Conservation (phyloP, 2,113 vertebrate genomes). For the Boulengeromyrus knoepffleri region DNA sequence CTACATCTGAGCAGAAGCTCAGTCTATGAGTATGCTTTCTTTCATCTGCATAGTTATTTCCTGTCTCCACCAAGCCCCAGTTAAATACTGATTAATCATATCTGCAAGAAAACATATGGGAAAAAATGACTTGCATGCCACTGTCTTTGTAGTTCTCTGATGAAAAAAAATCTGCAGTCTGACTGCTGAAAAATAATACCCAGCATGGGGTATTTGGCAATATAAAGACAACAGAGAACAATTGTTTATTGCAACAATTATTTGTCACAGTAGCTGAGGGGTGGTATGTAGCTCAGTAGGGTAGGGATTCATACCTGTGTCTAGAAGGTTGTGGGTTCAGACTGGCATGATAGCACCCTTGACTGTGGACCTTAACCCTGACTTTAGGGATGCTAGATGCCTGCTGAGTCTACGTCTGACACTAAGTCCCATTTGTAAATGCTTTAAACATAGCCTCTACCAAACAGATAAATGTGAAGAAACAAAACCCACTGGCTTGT, state of each 20-base stretch:
- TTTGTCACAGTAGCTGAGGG: neutral
- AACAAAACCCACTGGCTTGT: neutral
- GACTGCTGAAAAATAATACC: neutral
- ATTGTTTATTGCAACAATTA: neutral
- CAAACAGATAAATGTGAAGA: neutral
- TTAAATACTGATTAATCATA: neutral
- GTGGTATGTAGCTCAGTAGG: neutral
- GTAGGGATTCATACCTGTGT: neutral
- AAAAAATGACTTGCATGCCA: neutral
- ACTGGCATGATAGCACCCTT: neutral
- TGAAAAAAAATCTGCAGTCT: neutral
- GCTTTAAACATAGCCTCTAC: neutral
- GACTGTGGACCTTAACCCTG: neutral
- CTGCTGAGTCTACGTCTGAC: neutral
- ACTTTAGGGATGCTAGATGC: neutral
- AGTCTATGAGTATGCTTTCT: neutral
- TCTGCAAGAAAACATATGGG: neutral
- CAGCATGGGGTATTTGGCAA: neutral
- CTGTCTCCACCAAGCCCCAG: neutral
- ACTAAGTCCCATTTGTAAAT: neutral
- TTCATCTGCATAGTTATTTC: neutral
- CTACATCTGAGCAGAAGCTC: neutral
- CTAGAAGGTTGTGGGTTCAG: neutral
- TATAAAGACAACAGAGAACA: neutral
- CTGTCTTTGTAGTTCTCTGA: neutral